Evolutionary conservation across 2,113 vertebrate species (phyloP).

Genomic region (Varanus salvator): DNA sequence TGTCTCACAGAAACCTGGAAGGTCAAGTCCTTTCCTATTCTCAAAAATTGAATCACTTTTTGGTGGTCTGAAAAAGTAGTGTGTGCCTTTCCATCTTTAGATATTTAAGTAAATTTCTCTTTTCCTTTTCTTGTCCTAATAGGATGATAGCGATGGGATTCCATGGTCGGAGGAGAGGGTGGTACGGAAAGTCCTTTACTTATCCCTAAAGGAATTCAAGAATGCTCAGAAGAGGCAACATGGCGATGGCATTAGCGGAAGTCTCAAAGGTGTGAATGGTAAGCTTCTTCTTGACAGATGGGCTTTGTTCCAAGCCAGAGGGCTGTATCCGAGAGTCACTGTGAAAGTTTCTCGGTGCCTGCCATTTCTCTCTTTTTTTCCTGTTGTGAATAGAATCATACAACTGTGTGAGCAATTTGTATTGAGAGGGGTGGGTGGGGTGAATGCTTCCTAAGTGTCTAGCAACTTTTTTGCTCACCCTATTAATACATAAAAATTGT

Average conservation of each 20-base stretch:
- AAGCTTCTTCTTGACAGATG: constrained; percentile 62
- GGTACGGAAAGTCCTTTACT: constrained; percentile 98
- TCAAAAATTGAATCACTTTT: not conserved
- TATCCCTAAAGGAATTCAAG: constrained; percentile 99
- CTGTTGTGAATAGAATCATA: not conserved
- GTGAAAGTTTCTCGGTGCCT: not conserved
- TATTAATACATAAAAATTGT: not conserved
- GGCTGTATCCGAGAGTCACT: not conserved
- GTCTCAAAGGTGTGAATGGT: constrained; percentile 89
- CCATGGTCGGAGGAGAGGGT: constrained; percentile 99
- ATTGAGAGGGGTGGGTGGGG: not conserved
- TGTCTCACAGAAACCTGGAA: not conserved
- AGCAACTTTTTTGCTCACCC: not conserved
- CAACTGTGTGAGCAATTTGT: constrained; percentile 6
- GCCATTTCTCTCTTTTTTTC: no score
- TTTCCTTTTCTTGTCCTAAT: constrained; percentile 45
- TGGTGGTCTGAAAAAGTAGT: not conserved
- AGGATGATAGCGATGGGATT: constrained; percentile 99
- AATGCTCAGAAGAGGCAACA: constrained; percentile 96
- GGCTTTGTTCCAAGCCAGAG: not conserved
- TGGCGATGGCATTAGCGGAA: constrained; percentile 84
- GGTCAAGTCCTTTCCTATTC: constrained; percentile 5
- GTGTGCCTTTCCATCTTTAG: not conserved
- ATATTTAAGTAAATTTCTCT: constrained; percentile 6
- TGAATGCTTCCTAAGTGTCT: not conserved